Conservation (phyloP, 2,113 vertebrate genomes). For the Myxocyprinus asiaticus region DNA sequence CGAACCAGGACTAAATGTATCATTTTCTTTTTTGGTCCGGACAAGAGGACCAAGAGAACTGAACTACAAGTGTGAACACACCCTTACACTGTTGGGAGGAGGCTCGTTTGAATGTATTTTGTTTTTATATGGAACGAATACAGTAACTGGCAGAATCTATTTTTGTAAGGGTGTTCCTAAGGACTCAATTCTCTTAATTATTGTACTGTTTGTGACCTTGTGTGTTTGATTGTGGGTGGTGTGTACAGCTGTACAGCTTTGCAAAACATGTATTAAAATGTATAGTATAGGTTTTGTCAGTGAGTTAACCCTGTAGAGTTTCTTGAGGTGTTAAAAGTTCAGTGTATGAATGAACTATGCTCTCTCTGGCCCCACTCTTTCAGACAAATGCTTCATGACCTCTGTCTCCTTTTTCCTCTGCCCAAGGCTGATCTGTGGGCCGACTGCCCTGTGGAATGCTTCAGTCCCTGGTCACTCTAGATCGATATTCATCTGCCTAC, state of each 20-base stretch:
- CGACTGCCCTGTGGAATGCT: conserved; percentile 62
- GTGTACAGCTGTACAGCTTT: background rate
- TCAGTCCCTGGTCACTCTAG: conserved; percentile 65
- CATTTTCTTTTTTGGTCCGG: no score
- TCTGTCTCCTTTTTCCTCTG: conserved; percentile 60
- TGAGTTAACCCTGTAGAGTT: conserved; percentile 2
- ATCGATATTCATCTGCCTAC: conserved; percentile 76
- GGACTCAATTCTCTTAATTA: no score
- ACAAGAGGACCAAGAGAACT: no score
- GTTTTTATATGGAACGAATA: no score
- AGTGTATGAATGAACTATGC: conserved; percentile 2
- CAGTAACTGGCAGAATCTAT: no score
- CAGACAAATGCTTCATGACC: conserved; percentile 31
- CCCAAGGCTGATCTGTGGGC: conserved; percentile 75
- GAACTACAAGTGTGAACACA: no score
- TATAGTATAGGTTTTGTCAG: background rate
- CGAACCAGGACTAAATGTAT: no score
- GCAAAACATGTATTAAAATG: background rate
- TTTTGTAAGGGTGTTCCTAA: no score
- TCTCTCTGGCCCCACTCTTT: conserved; percentile 61
- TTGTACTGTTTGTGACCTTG: no score
- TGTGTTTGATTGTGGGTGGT: no score
- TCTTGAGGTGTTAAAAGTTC: conserved; percentile 39
- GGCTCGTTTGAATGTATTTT: no score
- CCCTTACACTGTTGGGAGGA: no score